These are phyloP conservation scores for Pitangus sulphuratus DNA, from an alignment of 2,797 vertebrate species.

Conservation along the genomic window DNA sequence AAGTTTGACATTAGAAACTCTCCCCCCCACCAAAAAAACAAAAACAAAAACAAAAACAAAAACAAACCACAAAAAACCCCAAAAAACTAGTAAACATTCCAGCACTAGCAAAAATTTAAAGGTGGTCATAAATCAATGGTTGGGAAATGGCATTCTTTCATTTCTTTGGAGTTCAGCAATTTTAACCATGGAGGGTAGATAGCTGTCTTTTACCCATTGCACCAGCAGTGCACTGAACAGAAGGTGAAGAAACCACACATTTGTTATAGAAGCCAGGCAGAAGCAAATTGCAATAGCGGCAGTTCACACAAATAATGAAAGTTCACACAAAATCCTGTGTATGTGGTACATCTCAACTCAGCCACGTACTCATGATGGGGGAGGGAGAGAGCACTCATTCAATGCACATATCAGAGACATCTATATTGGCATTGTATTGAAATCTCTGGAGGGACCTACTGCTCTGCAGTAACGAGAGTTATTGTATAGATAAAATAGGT, in stretches of 20 bases:
- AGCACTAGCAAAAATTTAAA: background rate
- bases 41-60: no score
- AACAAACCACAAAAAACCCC: background rate
- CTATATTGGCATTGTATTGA: background rate
- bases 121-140: background rate
- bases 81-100: background rate
- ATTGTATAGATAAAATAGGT: background rate
- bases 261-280: background rate
- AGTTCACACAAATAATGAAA: background rate
- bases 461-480: background rate
- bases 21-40: accelerated
- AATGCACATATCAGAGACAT: background rate
- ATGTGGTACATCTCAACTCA: background rate
- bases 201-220: background rate
- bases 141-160: background rate
- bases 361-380: background rate
- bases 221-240: background rate
- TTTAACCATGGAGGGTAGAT: background rate
- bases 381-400: background rate
- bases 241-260: background rate
- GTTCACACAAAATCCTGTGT: background rate
- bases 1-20: background rate
- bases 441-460: background rate
- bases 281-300: background rate
- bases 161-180: background rate